phyloP scores from a whole-genome alignment of 2,113 vertebrate genomes.

The Leucoraja erinaceus region DNA sequence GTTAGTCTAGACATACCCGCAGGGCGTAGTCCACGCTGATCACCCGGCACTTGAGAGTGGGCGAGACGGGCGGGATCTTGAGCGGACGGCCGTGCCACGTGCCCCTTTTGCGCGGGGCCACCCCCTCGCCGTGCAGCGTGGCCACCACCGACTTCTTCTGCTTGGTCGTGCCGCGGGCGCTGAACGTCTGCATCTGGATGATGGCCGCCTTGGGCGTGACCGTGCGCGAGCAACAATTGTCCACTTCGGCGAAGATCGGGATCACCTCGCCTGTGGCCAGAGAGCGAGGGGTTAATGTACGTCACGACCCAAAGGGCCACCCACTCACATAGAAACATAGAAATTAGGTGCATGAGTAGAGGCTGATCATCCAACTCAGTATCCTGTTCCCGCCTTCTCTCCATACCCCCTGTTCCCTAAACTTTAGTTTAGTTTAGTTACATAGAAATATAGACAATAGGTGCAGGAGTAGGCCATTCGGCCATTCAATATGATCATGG shows the following conservation, averaged over 20 bases:
- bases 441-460: no score
- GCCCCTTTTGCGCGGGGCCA: conserved; percentile 62
- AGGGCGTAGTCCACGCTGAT: conserved; percentile 88
- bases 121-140: conserved; percentile 67
- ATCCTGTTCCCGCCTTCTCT: no score
- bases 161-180: conserved; percentile 81
- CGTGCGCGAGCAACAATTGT: conserved; percentile 74
- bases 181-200: conserved; percentile 88
- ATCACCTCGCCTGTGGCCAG: conserved; percentile 77
- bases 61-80: conserved; percentile 85
- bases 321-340: no score
- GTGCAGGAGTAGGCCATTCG: no score
- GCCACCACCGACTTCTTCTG: conserved; percentile 83
- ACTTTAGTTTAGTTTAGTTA: no score
- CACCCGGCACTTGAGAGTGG: conserved; percentile 85
- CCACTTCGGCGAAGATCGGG: conserved; percentile 85
- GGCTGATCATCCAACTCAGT: no score
- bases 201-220: conserved; percentile 80
- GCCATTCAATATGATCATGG: no score
- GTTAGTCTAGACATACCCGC: conserved; percentile 60
- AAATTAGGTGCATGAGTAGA: no score
- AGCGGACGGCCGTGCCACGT: conserved; percentile 84
- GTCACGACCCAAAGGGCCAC: no score
- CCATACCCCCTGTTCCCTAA: no score
- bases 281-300: neutral